phyloP scores from a whole-genome alignment of 37 sponge, comb jelly and placozoan species.

The Oscarella lobularis region DNA sequence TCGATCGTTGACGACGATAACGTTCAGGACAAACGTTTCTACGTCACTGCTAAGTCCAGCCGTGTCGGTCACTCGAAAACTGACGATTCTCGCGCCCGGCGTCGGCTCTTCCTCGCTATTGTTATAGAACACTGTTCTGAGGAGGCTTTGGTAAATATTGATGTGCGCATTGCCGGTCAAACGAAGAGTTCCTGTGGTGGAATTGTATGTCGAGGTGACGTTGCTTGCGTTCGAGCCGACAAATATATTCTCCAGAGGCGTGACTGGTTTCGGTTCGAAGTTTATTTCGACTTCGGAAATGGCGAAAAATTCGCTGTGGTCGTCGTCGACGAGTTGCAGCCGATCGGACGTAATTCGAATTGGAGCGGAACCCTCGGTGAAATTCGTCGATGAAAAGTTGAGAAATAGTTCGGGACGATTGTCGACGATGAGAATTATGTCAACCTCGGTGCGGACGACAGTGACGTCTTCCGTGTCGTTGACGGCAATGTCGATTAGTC shows the following conservation, averaged over 20 bases:
- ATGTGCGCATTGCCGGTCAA: slow-evolving; percentile 43
- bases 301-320: slow-evolving; percentile 74
- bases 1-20: slow-evolving; percentile 49
- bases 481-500: slow-evolving; percentile 43
- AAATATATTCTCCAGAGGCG: slow-evolving; percentile 30
- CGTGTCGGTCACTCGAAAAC: slow-evolving; percentile 54
- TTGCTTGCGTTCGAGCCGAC: slow-evolving; percentile 21
- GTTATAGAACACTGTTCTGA: slow-evolving; percentile 38
- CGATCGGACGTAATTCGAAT: slow-evolving; percentile 26
- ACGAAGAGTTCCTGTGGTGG: slow-evolving; percentile 21
- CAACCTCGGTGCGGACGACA: slow-evolving; percentile 21
- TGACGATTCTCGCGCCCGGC: slow-evolving; percentile 29
- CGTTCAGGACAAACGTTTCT: slow-evolving; percentile 20
- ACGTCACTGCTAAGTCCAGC: slow-evolving; percentile 35
- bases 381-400: slow-evolving; percentile 6
- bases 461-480: slow-evolving; percentile 49
- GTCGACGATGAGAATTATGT: slow-evolving; percentile 39
- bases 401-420: slow-evolving; percentile 46
- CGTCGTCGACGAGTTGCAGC: slow-evolving; percentile 53
- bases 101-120: slow-evolving; percentile 51
- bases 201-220: slow-evolving; percentile 20
- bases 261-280: slow-evolving; percentile 28
- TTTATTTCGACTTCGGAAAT: slow-evolving; percentile 39
- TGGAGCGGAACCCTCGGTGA: slow-evolving; percentile 34
- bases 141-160: slow-evolving; percentile 26